Percentiles rank a stretch among this genome's conserved stretches.
These are phyloP conservation scores for Crotalus viridis DNA, from an alignment of 2,113 vertebrate genomes.

Conservation along the genomic window DNA sequence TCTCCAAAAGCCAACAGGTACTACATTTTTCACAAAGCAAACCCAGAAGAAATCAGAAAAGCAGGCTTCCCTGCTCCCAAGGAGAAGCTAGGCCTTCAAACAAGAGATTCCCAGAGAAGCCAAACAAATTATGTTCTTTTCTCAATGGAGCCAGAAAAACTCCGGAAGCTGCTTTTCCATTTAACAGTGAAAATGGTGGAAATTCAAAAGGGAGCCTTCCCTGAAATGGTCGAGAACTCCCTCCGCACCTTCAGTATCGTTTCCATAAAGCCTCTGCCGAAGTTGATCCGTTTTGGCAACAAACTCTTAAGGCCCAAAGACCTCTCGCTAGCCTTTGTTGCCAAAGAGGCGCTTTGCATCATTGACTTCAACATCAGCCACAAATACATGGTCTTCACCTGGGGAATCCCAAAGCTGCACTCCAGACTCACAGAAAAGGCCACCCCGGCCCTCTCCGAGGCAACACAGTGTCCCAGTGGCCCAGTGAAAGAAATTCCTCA, in stretches of 20 bases:
- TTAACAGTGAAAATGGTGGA: background rate
- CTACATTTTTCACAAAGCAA: background rate
- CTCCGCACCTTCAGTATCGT: background rate
- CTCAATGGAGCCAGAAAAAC: background rate
- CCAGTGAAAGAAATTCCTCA: no score
- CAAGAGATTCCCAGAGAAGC: background rate
- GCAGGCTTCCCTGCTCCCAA: rapidly evolving
- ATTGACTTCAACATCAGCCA: constrained; percentile 11
- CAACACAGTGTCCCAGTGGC: rapidly evolving
- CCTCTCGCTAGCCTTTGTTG: background rate
- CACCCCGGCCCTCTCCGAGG: background rate
- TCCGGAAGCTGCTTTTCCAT: background rate
- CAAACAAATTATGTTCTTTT: background rate
- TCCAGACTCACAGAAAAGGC: background rate
- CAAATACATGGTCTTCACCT: background rate
- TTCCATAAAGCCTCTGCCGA: background rate
- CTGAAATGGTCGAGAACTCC: background rate
- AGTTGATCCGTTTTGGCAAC: background rate
- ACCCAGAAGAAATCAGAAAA: background rate
- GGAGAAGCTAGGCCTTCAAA: background rate
- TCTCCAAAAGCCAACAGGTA: background rate
- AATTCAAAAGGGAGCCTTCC: background rate
- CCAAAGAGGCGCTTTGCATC: background rate
- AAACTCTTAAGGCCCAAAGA: background rate
- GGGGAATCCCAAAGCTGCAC: background rate